Percentiles rank a stretch among this genome's conserved stretches.
phyloP scores from a whole-genome alignment of 2,888 invertebrate species.

The Synergus gifuensis region DNA sequence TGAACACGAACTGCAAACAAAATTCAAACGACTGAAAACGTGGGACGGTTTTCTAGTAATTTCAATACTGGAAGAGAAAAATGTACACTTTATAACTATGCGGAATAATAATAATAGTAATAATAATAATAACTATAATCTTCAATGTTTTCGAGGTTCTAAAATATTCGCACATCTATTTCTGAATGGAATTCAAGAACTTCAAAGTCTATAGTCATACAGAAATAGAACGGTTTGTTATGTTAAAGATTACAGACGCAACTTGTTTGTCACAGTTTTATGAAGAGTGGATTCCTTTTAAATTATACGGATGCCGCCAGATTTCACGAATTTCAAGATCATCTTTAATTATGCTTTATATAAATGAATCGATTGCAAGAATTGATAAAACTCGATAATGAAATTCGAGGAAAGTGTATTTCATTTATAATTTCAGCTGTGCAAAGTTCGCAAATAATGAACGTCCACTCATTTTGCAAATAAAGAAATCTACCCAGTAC shows the following conservation, averaged over 20 bases:
- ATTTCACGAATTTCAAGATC: neutral
- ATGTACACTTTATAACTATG: too few relatives aligned
- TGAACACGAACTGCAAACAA: neutral
- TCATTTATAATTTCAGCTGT: conserved; percentile 31
- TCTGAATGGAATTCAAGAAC: neutral
- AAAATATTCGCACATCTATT: conserved; percentile 6
- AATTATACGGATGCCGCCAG: neutral
- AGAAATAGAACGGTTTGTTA: neutral
- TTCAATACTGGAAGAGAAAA: too few relatives aligned
- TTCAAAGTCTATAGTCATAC: neutral
- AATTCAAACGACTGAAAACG: neutral
- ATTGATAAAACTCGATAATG: conserved; percentile 32
- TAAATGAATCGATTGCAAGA: conserved; percentile 12
- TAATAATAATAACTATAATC: neutral
- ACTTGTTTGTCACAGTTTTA: neutral
- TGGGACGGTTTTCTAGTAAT: neutral
- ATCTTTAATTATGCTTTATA: neutral
- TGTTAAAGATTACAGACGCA: neutral
- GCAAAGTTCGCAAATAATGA: conserved; percentile 23
- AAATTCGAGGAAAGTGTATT: conserved; percentile 34
- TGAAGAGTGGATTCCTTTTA: neutral
- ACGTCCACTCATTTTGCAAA: neutral
- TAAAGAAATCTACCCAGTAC: conserved; percentile 6
- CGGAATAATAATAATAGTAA: too few relatives aligned
- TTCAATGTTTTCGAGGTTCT: neutral